Percentiles rank a stretch among this genome's conserved stretches.
Conservation (phyloP, 1,140 invertebrate species). For the Gryllus bimaculatus region DNA sequence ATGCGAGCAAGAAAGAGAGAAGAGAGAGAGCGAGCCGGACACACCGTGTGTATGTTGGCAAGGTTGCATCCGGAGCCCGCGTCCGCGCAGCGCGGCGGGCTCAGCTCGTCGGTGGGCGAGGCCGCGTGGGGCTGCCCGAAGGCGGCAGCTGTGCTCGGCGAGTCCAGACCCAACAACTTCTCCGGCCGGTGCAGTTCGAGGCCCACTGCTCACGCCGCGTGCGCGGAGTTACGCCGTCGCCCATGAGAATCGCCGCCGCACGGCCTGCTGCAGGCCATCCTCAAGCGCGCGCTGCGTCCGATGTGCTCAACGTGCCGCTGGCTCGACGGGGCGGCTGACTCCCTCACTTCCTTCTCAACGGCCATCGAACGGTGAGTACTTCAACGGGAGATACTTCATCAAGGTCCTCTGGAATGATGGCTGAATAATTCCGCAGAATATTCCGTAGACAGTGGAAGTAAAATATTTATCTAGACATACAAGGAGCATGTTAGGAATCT, state of each 20-base stretch:
- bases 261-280: not conserved
- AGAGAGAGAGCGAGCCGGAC: too few species aligned
- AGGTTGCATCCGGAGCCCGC: conserved; percentile 39
- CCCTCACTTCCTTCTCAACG: not conserved
- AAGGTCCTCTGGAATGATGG: too few species aligned
- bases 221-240: conserved; percentile 21
- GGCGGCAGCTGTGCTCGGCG: not conserved
- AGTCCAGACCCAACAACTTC: conserved; percentile 22
- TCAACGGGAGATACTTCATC: too few species aligned
- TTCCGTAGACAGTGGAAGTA: too few species aligned
- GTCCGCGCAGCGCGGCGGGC: conserved; percentile 44
- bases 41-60: too few species aligned
- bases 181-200: not conserved
- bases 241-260: conserved; percentile 27
- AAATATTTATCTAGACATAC: too few species aligned
- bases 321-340: conserved; percentile 22
- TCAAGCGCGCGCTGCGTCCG: not conserved
- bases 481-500: too few species aligned
- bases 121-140: conserved; percentile 25
- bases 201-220: not conserved
- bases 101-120: conserved; percentile 52
- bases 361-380: conserved; percentile 27
- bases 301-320: not conserved
- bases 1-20: too few species aligned
- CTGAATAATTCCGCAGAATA: too few species aligned